These are phyloP conservation scores for Scrobipalpa costella DNA, from an alignment of 2,888 invertebrate species.

Conservation along the genomic window DNA sequence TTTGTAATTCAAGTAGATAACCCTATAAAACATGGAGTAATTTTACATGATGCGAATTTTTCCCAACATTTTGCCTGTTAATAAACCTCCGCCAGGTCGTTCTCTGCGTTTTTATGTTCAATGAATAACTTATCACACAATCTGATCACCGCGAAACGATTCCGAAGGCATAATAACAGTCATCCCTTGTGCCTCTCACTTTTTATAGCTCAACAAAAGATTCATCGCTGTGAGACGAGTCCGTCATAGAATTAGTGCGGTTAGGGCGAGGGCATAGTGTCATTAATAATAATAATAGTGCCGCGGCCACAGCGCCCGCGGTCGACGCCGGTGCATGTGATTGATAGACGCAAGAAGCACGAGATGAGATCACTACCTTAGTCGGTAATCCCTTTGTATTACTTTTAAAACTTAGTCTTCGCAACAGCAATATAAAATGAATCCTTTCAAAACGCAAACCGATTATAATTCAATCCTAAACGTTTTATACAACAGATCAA, in stretches of 20 bases:
- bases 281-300: constrained; percentile 40
- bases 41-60: background rate
- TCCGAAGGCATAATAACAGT: constrained; percentile 22
- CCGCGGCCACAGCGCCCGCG: constrained; percentile 36
- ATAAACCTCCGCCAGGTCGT: background rate
- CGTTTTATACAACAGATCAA: background rate
- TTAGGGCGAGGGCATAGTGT: constrained; percentile 33
- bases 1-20: background rate
- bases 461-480: background rate
- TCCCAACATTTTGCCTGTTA: background rate
- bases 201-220: constrained; percentile 31
- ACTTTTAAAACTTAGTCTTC: background rate
- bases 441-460: background rate
- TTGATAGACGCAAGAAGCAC: constrained; percentile 45
- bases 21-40: background rate
- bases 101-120: constrained; percentile 4
- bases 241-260: constrained; percentile 32
- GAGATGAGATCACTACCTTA: constrained; percentile 22
- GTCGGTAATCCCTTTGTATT: constrained; percentile 5
- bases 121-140: constrained; percentile 18
- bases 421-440: background rate
- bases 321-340: constrained; percentile 41
- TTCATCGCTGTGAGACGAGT: constrained; percentile 26
- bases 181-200: constrained; percentile 25
- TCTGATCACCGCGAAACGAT: constrained; percentile 5